A percentile compares a stretch with the other conserved stretches of the same genome.
These are phyloP conservation scores for Melanotus villosus DNA, from an alignment of 2,888 invertebrate species.

Conservation along the genomic window DNA sequence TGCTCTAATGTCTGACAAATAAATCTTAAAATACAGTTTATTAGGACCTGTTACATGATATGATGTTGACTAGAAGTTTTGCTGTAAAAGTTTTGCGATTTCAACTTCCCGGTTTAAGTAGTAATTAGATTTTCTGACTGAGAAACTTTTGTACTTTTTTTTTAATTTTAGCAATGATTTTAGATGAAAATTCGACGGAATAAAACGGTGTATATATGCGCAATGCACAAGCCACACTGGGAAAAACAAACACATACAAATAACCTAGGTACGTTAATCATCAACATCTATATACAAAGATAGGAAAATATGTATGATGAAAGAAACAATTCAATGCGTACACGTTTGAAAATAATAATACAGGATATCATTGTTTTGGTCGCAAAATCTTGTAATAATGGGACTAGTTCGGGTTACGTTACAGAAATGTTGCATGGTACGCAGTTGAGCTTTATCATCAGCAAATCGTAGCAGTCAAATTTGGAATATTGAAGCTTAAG, in stretches of 20 bases:
- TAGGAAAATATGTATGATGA: conserved; percentile 64
- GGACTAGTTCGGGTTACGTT: conserved; percentile 66
- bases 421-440: conserved; percentile 41
- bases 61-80: no score
- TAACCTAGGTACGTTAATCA: conserved; percentile 65
- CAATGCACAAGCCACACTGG: conserved; percentile 58
- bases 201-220: conserved; percentile 26
- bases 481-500: conserved; percentile 51
- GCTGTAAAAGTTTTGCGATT: no score
- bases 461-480: conserved; percentile 44
- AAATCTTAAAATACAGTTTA: no score
- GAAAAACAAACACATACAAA: conserved; percentile 64
- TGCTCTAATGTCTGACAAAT: no score
- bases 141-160: no score
- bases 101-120: no score
- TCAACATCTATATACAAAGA: conserved; percentile 62
- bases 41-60: no score
- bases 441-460: conserved; percentile 49
- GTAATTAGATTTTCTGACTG: no score
- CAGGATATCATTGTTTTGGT: conserved; percentile 60
- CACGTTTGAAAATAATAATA: conserved; percentile 50
- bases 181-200: not conserved
- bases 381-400: conserved; percentile 55
- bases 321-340: conserved; percentile 62
- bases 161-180: no score